phyloP scores from a whole-genome alignment of 1,140 invertebrate genomes.

The Cotesia chilonis region DNA sequence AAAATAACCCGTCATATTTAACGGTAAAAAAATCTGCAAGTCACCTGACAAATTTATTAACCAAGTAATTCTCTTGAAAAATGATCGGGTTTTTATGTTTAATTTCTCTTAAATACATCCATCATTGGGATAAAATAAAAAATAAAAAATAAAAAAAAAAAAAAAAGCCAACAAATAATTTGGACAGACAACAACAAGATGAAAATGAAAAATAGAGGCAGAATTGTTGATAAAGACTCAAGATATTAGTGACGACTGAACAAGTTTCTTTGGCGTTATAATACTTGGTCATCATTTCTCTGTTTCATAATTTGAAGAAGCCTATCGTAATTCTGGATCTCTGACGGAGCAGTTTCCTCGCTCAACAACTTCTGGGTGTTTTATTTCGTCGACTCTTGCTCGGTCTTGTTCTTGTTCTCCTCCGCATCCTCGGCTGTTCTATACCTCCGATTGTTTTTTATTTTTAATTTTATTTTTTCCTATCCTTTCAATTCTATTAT shows the following conservation, averaged over 20 bases:
- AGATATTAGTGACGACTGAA: slow-evolving; percentile 20
- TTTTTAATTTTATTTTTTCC: neutral
- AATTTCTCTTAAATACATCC: neutral
- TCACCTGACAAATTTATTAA: slow-evolving; percentile 4
- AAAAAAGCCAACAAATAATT: too few species aligned
- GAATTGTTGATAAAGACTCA: slow-evolving; percentile 3
- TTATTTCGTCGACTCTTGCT: neutral
- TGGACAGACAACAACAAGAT: too few species aligned
- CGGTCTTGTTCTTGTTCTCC: neutral
- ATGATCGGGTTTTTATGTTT: neutral
- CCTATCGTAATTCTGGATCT: slow-evolving; percentile 44
- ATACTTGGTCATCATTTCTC: slow-evolving; percentile 36
- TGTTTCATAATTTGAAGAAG: slow-evolving; percentile 35
- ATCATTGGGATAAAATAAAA: neutral
- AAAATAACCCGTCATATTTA: too few species aligned
- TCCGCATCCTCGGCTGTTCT: neutral
- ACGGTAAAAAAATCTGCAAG: neutral
- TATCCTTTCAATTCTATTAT: neutral
- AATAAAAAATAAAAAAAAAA: too few species aligned
- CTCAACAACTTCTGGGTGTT: neutral
- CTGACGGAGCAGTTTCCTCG: slow-evolving; percentile 42
- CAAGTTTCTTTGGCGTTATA: neutral
- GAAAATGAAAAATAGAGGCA: neutral
- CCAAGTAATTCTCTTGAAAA: neutral
- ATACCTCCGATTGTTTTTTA: too few species aligned